Conservation (phyloP, 2,113 vertebrate genomes). For the Xenopus borealis region DNA sequence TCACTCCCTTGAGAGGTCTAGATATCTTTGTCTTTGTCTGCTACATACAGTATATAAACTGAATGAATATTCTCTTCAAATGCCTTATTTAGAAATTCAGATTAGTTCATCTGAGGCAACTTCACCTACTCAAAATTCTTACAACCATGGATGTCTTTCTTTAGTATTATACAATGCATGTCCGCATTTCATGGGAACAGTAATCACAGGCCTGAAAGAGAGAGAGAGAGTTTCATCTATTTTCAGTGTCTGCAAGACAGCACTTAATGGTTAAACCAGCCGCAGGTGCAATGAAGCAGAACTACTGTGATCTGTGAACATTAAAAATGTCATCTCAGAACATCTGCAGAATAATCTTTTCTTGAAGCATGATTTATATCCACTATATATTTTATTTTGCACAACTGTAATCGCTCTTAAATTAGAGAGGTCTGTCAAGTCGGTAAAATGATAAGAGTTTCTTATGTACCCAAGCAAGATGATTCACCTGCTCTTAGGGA, state of each 20-base stretch:
- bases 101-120: no score
- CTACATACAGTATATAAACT: no score
- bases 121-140: background rate
- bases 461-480: background rate
- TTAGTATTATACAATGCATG: constrained; percentile 9
- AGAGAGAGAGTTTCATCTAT: constrained; percentile 29
- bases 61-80: no score
- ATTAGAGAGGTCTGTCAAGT: background rate
- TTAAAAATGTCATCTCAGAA: constrained; percentile 33
- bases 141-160: constrained; percentile 8
- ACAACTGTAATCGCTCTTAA: background rate
- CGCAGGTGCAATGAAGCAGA: constrained; percentile 24
- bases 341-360: constrained; percentile 28
- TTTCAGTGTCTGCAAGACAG: constrained; percentile 5
- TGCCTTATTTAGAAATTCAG: no score
- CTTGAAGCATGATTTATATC: constrained; percentile 21
- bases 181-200: background rate
- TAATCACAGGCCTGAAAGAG: constrained; percentile 1
- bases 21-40: no score
- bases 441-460: background rate
- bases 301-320: constrained; percentile 30
- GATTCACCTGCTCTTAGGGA: no score
- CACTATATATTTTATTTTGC: constrained; percentile 2
- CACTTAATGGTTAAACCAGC: constrained; percentile 14
- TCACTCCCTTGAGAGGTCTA: no score